Conservation (phyloP, 2,113 vertebrate species). For the Todiramphus chloris region DNA sequence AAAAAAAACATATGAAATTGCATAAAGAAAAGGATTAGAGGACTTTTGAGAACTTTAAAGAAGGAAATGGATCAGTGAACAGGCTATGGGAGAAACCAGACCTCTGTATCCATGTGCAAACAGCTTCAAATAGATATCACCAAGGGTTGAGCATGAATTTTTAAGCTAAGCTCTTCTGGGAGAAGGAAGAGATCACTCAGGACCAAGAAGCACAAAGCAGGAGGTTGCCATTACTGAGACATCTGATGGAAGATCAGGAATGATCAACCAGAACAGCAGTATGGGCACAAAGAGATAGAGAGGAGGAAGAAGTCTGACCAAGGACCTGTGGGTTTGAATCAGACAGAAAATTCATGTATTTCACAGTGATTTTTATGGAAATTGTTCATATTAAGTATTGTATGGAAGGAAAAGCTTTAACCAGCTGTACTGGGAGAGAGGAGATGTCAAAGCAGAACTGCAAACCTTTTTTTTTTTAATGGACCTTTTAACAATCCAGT, state of each 20-base stretch:
- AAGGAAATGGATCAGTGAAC: neutral
- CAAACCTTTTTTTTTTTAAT: neutral
- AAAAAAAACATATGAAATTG: neutral
- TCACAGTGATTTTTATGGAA: neutral
- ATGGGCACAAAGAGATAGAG: neutral
- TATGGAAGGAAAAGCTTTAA: neutral
- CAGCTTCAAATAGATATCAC: neutral
- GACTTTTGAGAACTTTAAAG: neutral
- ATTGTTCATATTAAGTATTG: neutral
- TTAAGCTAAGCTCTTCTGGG: neutral
- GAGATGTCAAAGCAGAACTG: neutral
- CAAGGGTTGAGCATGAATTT: neutral
- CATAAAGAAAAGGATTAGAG: neutral
- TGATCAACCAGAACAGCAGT: neutral
- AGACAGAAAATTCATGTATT: accelerated
- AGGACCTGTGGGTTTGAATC: neutral
- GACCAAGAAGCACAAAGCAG: neutral
- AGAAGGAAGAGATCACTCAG: neutral
- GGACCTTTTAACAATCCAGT: neutral
- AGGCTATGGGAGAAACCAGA: neutral
- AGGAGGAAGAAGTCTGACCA: neutral
- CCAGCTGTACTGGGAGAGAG: neutral
- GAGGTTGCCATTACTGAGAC: neutral
- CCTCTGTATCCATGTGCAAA: accelerated
- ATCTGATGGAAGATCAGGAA: neutral